Evolutionary conservation across 2,888 invertebrate species (phyloP).

Genomic region (Gymnosoma rotundatum): DNA sequence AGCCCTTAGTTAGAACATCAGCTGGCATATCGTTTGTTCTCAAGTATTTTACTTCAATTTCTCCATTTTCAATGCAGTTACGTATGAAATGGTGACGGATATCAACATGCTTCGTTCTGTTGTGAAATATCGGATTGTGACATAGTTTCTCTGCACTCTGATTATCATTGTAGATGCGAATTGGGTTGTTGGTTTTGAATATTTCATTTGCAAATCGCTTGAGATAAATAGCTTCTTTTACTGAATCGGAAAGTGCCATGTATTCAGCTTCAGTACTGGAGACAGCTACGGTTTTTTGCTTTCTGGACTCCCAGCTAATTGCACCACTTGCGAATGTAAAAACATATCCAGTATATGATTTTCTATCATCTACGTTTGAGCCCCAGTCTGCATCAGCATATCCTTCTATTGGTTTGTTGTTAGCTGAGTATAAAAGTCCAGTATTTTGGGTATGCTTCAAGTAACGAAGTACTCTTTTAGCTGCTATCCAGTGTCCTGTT

Average conservation of each 20-base stretch:
- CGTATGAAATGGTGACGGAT: constrained; percentile 47
- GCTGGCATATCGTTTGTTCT: constrained; percentile 48
- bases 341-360: constrained; percentile 58
- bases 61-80: constrained; percentile 20
- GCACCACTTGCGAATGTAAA: constrained; percentile 18
- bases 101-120: constrained; percentile 39
- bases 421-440: constrained; percentile 52
- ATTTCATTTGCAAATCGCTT: no score
- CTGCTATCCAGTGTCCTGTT: constrained; percentile 61
- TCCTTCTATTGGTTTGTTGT: constrained; percentile 26
- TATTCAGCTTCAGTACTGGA: no score
- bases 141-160: constrained; percentile 45
- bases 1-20: constrained; percentile 36
- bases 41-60: constrained; percentile 37
- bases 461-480: constrained; percentile 65
- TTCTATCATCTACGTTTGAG: constrained; percentile 47
- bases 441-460: constrained; percentile 56
- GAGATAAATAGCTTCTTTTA: no score
- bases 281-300: no score
- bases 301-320: no score
- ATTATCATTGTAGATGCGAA: constrained; percentile 51
- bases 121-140: constrained; percentile 36
- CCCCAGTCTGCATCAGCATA: constrained; percentile 57
- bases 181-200: neutral
- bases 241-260: no score